A percentile compares a stretch with the other conserved stretches of the same genome.
These are phyloP conservation scores for Troides oblongomaculatus DNA, from an alignment of 2,888 invertebrate genomes.

Conservation along the genomic window DNA sequence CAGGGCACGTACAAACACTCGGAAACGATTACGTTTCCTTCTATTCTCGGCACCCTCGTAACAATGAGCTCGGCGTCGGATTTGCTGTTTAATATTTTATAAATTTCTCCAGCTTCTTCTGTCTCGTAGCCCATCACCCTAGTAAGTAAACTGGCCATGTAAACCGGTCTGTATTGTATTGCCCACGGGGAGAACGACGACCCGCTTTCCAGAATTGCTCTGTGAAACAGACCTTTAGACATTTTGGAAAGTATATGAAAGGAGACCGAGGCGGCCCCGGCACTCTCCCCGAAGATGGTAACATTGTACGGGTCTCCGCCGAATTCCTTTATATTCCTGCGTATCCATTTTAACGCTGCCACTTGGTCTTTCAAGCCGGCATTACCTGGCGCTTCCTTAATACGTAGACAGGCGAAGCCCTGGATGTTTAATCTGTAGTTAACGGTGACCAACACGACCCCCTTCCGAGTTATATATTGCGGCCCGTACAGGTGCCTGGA, in stretches of 20 bases:
- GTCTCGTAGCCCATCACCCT: slow-evolving; percentile 54
- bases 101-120: slow-evolving; percentile 53
- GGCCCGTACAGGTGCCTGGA: slow-evolving; percentile 55
- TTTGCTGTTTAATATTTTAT: slow-evolving; percentile 52
- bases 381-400: slow-evolving; percentile 65
- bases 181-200: slow-evolving; percentile 60
- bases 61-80: slow-evolving; percentile 53
- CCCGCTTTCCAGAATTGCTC: slow-evolving; percentile 65
- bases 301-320: slow-evolving; percentile 63
- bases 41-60: slow-evolving; percentile 53
- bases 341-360: slow-evolving; percentile 61
- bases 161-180: slow-evolving; percentile 56
- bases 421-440: slow-evolving; percentile 67
- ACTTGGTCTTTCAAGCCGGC: slow-evolving; percentile 65
- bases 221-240: slow-evolving; percentile 65
- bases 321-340: slow-evolving; percentile 54
- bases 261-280: slow-evolving; percentile 61
- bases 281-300: slow-evolving; percentile 67
- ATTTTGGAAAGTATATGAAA: slow-evolving; percentile 60
- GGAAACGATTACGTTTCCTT: slow-evolving; percentile 49
- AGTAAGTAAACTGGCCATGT: slow-evolving; percentile 55
- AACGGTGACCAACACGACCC: slow-evolving; percentile 58
- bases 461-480: slow-evolving; percentile 55
- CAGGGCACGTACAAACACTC: slow-evolving; percentile 61
- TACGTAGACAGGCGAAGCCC: slow-evolving; percentile 59